Evolutionary conservation across 53 echinoderm and acorn worm genomes (phyloP), one percentile per base, ranked within the genome.

Genomic region (Paracentrotus lividus): DNA sequence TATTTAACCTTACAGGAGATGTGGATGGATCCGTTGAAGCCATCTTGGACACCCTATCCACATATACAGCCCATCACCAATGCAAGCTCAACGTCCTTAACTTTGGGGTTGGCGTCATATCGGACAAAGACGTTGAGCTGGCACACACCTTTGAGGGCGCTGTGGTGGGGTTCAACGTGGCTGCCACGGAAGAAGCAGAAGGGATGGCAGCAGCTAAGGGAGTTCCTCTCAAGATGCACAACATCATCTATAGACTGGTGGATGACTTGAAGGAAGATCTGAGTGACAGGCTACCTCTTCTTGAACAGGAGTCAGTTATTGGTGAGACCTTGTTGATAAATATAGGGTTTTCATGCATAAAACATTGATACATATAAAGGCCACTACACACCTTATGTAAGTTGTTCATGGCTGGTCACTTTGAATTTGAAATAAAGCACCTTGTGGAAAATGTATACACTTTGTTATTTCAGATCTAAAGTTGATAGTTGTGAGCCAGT

Each of bases 1-100:
- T n/a, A n/a, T n/a, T n/a, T n/a, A n/a, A 32, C 6, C 40, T 86
- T 38, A 1, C 85, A 98, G 99, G 97, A 84, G 99, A 98, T 97
- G 99, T 98, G 26, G 99, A 98, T 86, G 99, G 99, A 10, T 98
- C 99, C 5, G 96, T 98, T 29, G 99, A 98, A 85, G 99, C 99
- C 76, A 97, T 98, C 85, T 90, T 98, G 58, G 97, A 97, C 93
- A 96, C 96, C 27, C 72, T 98, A 6, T 94, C 96, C 52, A 97
- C 97, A 5, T 98, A 98, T 59, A 78, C 94, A 32, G 88, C 97
- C 55, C 96, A 96, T 85, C 94, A 97, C 7, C 97, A 98, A 76
- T 98, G 99, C 89, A 97, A 96, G 61, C 81, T 98, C 75, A 95
- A 98, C 24, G 89, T 98, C 64, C 92, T 98, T 16, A 95, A 86